These are phyloP conservation scores for Acanthosepion esculentum DNA, from an alignment of 2,888 invertebrate species.

Conservation along the genomic window DNA sequence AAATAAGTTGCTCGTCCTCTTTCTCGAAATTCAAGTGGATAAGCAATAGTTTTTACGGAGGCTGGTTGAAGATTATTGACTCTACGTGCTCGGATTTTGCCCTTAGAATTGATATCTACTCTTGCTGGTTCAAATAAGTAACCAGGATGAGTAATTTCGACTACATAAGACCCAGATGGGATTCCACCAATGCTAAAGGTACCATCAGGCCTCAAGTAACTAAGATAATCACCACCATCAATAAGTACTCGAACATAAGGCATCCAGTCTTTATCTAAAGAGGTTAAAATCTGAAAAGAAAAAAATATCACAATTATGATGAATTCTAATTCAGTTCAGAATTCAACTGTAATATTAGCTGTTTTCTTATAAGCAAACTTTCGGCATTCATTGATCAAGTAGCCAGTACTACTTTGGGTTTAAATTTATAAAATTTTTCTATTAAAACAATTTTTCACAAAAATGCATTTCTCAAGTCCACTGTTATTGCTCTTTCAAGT, in stretches of 20 bases:
- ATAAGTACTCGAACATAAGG: conserved; percentile 79
- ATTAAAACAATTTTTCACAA: too few relatives aligned
- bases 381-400: too few relatives aligned
- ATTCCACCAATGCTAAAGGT: conserved; percentile 88
- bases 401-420: too few relatives aligned
- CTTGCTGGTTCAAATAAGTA: conserved; percentile 94
- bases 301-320: neutral
- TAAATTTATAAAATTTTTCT: too few relatives aligned
- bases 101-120: conserved; percentile 97
- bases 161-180: conserved; percentile 84
- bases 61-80: conserved; percentile 95
- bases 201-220: conserved; percentile 91
- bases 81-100: conserved; percentile 94
- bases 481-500: too few relatives aligned
- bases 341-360: too few relatives aligned
- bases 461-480: too few relatives aligned
- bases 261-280: conserved; percentile 72
- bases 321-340: too few relatives aligned
- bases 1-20: conserved; percentile 83
- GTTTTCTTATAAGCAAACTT: too few relatives aligned
- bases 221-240: conserved; percentile 91
- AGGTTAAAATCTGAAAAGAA: conserved; percentile 64
- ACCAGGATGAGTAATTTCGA: conserved; percentile 93
- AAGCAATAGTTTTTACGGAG: conserved; percentile 85
- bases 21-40: conserved; percentile 92